These are phyloP conservation scores for Athripsodes cinereus DNA, from an alignment of 2,888 invertebrate genomes.

Conservation along the genomic window DNA sequence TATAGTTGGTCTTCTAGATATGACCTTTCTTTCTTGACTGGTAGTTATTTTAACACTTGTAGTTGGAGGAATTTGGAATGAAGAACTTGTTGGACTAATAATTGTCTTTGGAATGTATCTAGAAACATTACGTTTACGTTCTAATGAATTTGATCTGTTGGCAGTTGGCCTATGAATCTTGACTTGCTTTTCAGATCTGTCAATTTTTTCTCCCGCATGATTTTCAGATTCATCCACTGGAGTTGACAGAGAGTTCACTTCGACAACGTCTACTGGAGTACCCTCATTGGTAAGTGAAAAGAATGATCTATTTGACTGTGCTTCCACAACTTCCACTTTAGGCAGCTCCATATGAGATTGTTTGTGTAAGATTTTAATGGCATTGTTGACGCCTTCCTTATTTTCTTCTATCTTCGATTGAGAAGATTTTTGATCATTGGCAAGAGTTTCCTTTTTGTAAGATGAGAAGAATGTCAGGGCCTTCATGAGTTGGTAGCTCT, in stretches of 20 bases:
- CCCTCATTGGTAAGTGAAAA: neutral
- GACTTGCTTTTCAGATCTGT: conserved; percentile 3
- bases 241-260: conserved; percentile 23
- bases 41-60: conserved; percentile 17
- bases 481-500: conserved; percentile 88
- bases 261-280: conserved; percentile 22
- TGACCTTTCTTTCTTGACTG: conserved; percentile 16
- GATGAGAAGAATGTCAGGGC: conserved; percentile 83
- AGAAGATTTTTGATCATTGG: conserved; percentile 13
- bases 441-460: conserved; percentile 59
- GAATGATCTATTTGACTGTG: conserved; percentile 18
- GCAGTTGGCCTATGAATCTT: conserved; percentile 8
- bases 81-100: neutral
- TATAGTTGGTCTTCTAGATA: conserved; percentile 10
- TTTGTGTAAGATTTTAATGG: conserved; percentile 25
- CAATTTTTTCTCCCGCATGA: conserved; percentile 14
- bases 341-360: conserved; percentile 24
- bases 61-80: conserved; percentile 1
- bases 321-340: conserved; percentile 25
- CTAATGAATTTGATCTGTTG: neutral
- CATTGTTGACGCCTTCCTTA: conserved; percentile 24
- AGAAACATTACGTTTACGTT: neutral
- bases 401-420: conserved; percentile 22
- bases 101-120: neutral
- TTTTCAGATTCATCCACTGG: conserved; percentile 20